phyloP scores from a whole-genome alignment of 2,797 vertebrate genomes.

The Euphonia xanthogaster region DNA sequence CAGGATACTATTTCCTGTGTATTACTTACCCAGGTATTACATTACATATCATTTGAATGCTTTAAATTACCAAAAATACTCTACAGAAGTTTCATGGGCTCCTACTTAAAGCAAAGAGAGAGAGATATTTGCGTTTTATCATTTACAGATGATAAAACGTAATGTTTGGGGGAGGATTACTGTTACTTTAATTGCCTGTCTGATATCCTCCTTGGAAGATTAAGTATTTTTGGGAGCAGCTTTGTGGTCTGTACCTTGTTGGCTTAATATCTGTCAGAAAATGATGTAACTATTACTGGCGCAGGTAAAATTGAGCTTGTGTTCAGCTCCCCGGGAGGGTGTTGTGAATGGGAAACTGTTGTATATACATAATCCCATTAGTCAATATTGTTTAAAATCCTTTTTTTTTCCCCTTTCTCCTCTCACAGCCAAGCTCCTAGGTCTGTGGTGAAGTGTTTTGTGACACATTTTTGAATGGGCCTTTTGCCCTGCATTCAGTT shows the following conservation, averaged over 20 bases:
- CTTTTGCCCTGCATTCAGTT: conserved; percentile 42
- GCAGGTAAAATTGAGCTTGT: not conserved
- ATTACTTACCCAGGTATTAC: not conserved
- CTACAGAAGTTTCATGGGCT: not conserved
- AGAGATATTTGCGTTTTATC: not conserved
- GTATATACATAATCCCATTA: not conserved
- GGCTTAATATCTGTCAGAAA: not conserved
- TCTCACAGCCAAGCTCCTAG: not conserved
- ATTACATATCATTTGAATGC: not conserved
- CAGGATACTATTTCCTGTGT: not conserved
- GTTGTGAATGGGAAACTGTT: not conserved
- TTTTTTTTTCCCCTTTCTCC: not conserved
- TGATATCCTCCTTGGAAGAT: not conserved
- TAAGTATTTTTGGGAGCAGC: not conserved
- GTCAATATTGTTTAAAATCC: conserved; percentile 9
- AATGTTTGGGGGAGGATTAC: not conserved
- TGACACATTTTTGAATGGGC: conserved; percentile 50
- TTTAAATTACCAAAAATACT: not conserved
- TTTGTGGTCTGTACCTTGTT: not conserved
- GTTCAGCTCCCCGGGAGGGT: not conserved
- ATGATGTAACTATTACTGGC: not conserved
- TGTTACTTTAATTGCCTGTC: not conserved
- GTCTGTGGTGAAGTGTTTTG: conserved; percentile 11
- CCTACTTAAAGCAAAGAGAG: not conserved
- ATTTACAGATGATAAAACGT: not conserved